A percentile compares a stretch with the other conserved stretches of the same genome.
Evolutionary conservation across 2,797 vertebrate genomes (phyloP).

Genomic region (Gastrophryne carolinensis): DNA sequence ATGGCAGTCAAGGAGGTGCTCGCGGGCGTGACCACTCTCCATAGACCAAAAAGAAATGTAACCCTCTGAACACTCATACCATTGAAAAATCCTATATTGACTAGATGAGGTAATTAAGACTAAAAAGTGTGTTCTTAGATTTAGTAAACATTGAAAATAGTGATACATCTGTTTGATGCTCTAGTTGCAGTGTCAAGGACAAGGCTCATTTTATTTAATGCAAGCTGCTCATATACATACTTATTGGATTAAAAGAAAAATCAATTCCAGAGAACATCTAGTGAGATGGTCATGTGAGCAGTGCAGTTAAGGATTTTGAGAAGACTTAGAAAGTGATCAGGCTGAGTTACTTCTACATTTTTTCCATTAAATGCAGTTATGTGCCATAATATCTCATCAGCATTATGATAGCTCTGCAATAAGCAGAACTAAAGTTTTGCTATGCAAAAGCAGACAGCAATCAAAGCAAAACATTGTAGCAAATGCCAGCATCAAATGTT

Average conservation of each 20-base stretch:
- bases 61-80: no score
- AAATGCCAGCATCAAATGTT: slow-evolving; percentile 32
- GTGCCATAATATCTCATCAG: slow-evolving; percentile 30
- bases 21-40: no score
- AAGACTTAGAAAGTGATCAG: slow-evolving; percentile 37
- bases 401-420: slow-evolving; percentile 23
- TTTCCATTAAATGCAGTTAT: slow-evolving; percentile 36
- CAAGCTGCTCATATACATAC: not conserved
- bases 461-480: slow-evolving; percentile 28
- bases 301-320: not conserved
- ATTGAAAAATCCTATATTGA: no score
- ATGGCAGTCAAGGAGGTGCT: no score
- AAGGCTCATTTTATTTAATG: not conserved
- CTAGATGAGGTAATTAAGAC: no score
- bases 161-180: no score
- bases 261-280: not conserved
- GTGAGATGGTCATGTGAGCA: not conserved
- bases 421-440: slow-evolving; percentile 5
- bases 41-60: no score
- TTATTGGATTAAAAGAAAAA: not conserved
- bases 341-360: slow-evolving; percentile 21
- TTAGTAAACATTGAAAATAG: not conserved
- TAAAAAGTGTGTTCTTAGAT: not conserved
- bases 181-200: not conserved
- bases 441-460: slow-evolving; percentile 8